A percentile compares a stretch with the other conserved stretches of the same genome.
Conservation (phyloP, 2,888 invertebrate genomes). For the Vesta saturnalis region DNA sequence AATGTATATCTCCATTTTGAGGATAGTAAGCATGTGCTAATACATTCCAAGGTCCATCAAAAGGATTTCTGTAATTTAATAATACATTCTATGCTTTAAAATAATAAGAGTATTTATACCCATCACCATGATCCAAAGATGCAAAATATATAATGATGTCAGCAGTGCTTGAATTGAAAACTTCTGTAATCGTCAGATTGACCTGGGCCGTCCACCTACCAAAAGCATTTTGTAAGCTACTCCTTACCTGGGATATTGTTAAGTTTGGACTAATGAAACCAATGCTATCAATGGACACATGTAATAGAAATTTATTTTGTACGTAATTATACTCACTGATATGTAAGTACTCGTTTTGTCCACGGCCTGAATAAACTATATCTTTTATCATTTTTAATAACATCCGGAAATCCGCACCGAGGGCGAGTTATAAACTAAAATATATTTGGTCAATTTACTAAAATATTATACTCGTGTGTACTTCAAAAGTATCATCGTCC, state of each 20-base stretch:
- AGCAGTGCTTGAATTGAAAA: background rate
- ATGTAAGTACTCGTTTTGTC: background rate
- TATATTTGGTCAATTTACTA: no score
- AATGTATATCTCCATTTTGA: background rate
- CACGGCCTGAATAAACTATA: background rate
- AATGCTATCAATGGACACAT: background rate
- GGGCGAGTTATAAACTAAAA: background rate
- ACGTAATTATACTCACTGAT: background rate
- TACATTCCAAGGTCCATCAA: background rate
- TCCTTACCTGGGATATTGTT: no score
- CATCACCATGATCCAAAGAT: background rate
- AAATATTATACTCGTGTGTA: no score
- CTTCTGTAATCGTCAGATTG: background rate
- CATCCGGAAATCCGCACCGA: background rate
- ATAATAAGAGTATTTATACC: background rate
- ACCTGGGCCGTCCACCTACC: background rate
- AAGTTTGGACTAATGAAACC: background rate
- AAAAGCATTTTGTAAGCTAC: background rate
- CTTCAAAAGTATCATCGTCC: no score
- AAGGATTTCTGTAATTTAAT: background rate
- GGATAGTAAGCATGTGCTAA: background rate
- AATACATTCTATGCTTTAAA: no score
- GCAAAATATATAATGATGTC: background rate
- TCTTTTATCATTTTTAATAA: background rate
- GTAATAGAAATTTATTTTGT: background rate